Evolutionary conservation across 2,797 vertebrate genomes (phyloP), one percentile per base, ranked within the genome.

Genomic region (Danio jaintianensis): DNA sequence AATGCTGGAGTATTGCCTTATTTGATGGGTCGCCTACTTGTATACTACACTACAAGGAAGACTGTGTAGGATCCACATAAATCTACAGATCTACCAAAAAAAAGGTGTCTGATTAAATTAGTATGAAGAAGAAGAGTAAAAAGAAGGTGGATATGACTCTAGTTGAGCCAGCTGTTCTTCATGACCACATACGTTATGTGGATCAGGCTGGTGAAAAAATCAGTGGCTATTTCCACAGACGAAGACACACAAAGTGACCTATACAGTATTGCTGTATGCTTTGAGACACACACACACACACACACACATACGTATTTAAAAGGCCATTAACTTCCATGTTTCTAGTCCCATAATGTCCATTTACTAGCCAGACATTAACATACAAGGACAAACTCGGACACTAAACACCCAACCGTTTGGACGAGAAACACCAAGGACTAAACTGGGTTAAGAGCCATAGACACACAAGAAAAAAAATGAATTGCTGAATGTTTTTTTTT

Each of bases 191-290:
- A 10, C 13, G 16, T 20, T 29, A 29, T 45, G 74, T 75, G 83
- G 82, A 73, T 87, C 91, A 90, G 91, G 93, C 93, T 94, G 93
- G 92, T 93, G 92, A 84, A 92, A 29, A 90, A 91, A 90, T 89
- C 92, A 91, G 93, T 92, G 91, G 91, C 93, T 92, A 92, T 78
- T 75, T 59, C 68, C 75, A 80, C 70, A 84, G 22, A 74, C 68
- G 73, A 75, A 72, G 42, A 81, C 55, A 81, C 69, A 82, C 66
- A 68, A 90, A 84, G 89, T 89, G 88, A 93, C 89, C 91, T 93
- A 90, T 92, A 93, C 91, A 94, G 90, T 94, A 94, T 94, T 93
- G 93, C 92, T 92, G 91, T 90, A 88, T 85, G 77, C 87, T 91
- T 75, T 79, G 50, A 87, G 80, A 78, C 43, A 67, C 69, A 45